Percentiles rank a stretch among this genome's conserved stretches.
Conservation (phyloP, 2,113 vertebrate species). For the Lynx canadensis region DNA sequence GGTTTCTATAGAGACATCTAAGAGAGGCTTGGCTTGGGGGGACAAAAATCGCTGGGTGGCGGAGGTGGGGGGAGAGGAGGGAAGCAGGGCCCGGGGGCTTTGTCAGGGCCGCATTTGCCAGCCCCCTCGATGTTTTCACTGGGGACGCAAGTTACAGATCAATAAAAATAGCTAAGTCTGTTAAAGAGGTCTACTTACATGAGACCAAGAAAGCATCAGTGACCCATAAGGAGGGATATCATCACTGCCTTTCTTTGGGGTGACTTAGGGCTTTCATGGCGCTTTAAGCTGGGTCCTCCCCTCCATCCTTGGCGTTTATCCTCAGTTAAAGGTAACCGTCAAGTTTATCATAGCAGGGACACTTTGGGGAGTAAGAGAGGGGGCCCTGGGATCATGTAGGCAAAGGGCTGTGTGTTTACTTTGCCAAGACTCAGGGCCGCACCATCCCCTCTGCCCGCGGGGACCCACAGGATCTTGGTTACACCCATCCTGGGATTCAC, state of each 20-base stretch:
- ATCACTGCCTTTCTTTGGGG: not conserved
- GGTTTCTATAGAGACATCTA: not conserved
- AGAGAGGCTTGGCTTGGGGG: not conserved
- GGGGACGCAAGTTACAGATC: not conserved
- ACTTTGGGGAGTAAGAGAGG: not conserved
- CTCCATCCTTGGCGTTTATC: rapidly evolving
- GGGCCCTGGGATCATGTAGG: not conserved
- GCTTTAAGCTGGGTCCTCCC: not conserved
- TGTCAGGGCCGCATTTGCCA: not conserved
- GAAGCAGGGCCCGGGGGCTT: too few relatives aligned
- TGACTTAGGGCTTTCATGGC: not conserved
- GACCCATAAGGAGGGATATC: not conserved
- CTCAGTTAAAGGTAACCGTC: not conserved
- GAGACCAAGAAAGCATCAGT: not conserved
- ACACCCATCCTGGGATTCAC: not conserved
- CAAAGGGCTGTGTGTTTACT: not conserved
- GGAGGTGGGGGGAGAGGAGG: rapidly evolving
- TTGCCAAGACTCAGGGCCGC: not conserved
- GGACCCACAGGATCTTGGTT: too few relatives aligned
- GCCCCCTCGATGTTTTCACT: not conserved
- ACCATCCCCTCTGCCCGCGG: not conserved
- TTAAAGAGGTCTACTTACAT: not conserved
- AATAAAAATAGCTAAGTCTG: not conserved
- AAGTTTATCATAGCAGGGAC: not conserved
- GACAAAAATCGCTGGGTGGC: not conserved